Base-by-base conservation (phyloP, 2,888 invertebrate genomes). In the Perithous albicinctus region DNA sequence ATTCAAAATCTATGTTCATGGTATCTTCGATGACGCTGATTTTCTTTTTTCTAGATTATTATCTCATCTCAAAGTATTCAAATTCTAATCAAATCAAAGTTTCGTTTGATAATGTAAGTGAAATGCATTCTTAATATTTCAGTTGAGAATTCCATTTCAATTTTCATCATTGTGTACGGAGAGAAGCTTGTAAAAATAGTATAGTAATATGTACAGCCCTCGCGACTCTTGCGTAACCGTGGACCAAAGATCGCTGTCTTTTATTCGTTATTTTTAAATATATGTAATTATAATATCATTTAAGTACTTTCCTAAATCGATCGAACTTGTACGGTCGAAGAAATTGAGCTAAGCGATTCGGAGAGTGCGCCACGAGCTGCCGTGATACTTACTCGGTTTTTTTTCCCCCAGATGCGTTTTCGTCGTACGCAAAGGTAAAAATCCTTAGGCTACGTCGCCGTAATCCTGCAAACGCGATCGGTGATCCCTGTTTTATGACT, bases 281-380 rank as follows among this genome's bases (percentile, higher is more conserved):
- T 59, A 59, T 32, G 10, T n/a, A 12, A 32, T 15, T 18, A 59
- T 69, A 12, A 48, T 70, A 75, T 2, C 29, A 69, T 46, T 74
- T 69, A 79, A 79, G 79, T 79, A 79, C 75, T 75, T 80, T 70
- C 64, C 20, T 56, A 5, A 46, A n/a, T 79, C 54, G 63, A 64
- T 20, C n/a, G 12, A 48, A 51, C 43, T 46, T 46, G 61, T 61
- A 72, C 59, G 59, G n/a, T 75, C 56, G 54, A 66, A 23, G 8
- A 41, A 63, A 64, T 59, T 46, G 56, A 67, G 46, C 32, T 29
- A 48, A 67, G 43, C 61, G n/a, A 38, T 63, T 63, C 41, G 63
- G 23, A 12, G 38, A 18, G 18, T 26, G 23, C 12, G 54, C 26
- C 26, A 12, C 61, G 35, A 35, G 56, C 29, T 29, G 1, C n/a